A percentile compares a stretch with the other conserved stretches of the same genome.
These are phyloP conservation scores for Drosophila grimshawi DNA, from an alignment of 1,140 invertebrate species.

Conservation along the genomic window DNA sequence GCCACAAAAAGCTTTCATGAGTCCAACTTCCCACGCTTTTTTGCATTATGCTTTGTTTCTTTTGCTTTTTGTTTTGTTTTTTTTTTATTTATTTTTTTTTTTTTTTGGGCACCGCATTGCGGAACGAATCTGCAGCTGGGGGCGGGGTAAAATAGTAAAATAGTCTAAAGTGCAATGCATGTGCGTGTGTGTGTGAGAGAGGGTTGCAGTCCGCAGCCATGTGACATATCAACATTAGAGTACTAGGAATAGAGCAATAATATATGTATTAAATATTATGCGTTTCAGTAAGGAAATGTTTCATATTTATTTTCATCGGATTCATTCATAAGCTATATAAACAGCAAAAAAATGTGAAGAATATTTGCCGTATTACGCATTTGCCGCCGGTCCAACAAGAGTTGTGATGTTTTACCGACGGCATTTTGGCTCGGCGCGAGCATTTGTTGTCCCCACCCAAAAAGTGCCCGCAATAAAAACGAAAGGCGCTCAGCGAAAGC, in stretches of 20 bases:
- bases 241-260: neutral
- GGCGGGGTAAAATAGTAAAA: neutral
- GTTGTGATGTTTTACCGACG: conserved; percentile 57
- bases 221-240: neutral
- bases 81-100: conserved; percentile 8
- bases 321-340: neutral
- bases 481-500: conserved; percentile 61
- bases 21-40: conserved; percentile 64
- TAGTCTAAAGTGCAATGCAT: neutral
- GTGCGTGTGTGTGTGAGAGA: neutral
- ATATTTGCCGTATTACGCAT: neutral
- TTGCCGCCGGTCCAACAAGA: conserved; percentile 61
- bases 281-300: no score
- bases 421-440: conserved; percentile 42
- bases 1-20: conserved; percentile 84
- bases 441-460: neutral
- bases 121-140: conserved; percentile 43
- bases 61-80: conserved; percentile 42
- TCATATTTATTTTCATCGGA: no score
- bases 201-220: neutral
- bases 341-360: neutral
- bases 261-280: neutral
- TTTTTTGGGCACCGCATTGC: conserved; percentile 57
- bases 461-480: conserved; percentile 64
- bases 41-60: conserved; percentile 30